phyloP scores from a whole-genome alignment of 2,888 invertebrate species.

The Mesorhabditis sp. region DNA sequence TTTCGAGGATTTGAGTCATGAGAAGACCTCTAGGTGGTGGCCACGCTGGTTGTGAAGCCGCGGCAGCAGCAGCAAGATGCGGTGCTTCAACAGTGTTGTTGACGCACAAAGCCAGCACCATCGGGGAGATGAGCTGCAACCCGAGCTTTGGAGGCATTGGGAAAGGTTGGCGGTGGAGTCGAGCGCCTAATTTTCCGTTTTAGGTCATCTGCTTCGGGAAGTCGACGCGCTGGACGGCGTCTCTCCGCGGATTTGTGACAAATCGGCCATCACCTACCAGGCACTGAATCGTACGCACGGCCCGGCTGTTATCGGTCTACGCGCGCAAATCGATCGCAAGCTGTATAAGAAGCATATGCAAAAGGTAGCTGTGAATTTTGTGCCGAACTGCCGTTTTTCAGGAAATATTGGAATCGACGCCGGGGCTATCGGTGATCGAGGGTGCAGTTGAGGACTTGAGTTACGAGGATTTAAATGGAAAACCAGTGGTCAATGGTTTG shows the following conservation, averaged over 20 bases:
- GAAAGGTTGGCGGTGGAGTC: slow-evolving; percentile 64
- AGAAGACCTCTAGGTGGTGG: slow-evolving; percentile 70
- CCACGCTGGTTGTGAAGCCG: slow-evolving; percentile 85
- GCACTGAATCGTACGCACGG: slow-evolving; percentile 77
- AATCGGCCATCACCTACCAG: slow-evolving; percentile 53
- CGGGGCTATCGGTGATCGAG: slow-evolving; percentile 69
- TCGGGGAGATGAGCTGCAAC: slow-evolving; percentile 85
- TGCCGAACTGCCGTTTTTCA: slow-evolving; percentile 12
- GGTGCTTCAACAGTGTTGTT: slow-evolving; percentile 74
- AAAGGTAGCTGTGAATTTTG: slow-evolving; percentile 24
- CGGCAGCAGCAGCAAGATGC: slow-evolving; percentile 78
- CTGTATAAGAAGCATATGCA: slow-evolving; percentile 77
- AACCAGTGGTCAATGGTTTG: background rate
- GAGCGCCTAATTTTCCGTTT: slow-evolving; percentile 9
- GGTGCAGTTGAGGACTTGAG: slow-evolving; percentile 75
- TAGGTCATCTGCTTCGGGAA: slow-evolving; percentile 63
- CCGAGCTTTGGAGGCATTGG: slow-evolving; percentile 89
- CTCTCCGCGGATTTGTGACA: slow-evolving; percentile 75
- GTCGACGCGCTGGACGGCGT: slow-evolving; percentile 83
- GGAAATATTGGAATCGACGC: slow-evolving; percentile 40
- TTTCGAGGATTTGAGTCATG: too few species aligned
- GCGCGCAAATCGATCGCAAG: slow-evolving; percentile 81
- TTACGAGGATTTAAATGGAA: background rate
- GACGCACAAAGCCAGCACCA: slow-evolving; percentile 78
- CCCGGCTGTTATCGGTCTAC: slow-evolving; percentile 82